phyloP scores from a whole-genome alignment of 2,113 vertebrate species.

The Synchiropus splendidus region DNA sequence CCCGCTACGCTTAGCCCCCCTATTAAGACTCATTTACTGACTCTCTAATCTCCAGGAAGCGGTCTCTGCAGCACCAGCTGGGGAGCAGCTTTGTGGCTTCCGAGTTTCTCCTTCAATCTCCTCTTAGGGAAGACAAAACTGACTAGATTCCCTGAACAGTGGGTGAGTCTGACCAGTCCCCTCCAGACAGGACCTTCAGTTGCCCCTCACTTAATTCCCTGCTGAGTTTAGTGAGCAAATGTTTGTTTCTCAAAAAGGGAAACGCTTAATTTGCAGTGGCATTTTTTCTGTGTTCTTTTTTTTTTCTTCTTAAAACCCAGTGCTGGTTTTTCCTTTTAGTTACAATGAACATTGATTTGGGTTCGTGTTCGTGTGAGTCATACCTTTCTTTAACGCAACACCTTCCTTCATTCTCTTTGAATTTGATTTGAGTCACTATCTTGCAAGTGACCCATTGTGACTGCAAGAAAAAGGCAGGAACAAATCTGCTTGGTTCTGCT shows the following conservation, averaged over 20 bases:
- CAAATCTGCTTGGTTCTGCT: no score
- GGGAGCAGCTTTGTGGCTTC: conserved; percentile 32
- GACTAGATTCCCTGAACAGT: conserved; percentile 28
- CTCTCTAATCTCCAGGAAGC: conserved; percentile 30
- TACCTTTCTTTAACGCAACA: no score
- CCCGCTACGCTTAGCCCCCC: no score
- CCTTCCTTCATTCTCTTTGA: no score
- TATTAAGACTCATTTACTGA: conserved; percentile 34
- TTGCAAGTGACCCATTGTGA: no score
- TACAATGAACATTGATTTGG: no score
- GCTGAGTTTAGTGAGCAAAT: conserved; percentile 33
- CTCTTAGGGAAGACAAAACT: conserved; percentile 38
- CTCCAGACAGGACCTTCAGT: conserved; percentile 38
- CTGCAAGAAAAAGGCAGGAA: no score
- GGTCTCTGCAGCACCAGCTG: conserved; percentile 11
- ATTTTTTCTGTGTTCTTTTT: conserved; percentile 27
- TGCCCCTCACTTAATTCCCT: conserved; percentile 30
- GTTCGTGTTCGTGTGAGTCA: no score
- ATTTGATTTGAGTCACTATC: no score
- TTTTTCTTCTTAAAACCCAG: no score
- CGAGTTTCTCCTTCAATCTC: conserved; percentile 40
- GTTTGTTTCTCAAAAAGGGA: conserved; percentile 20
- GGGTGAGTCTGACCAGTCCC: conserved; percentile 28
- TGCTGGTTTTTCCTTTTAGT: no score
- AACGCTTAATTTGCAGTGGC: no score